Evolutionary conservation across 2,888 invertebrate genomes (phyloP).

Genomic region (Conus canariensis): DNA sequence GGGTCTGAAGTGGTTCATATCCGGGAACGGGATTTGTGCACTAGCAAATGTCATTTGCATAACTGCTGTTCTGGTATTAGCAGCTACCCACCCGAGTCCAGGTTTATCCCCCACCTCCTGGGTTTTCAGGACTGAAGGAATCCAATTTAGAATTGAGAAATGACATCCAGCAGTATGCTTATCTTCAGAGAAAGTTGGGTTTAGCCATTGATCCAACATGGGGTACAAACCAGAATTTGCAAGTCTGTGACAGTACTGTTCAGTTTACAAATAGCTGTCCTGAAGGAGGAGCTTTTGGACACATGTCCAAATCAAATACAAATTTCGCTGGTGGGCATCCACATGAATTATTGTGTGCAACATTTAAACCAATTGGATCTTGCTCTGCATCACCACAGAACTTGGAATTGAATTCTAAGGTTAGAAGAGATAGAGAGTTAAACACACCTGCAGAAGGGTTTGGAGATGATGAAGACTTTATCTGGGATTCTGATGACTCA

Average conservation of each 20-base stretch:
- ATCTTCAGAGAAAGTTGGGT: background rate
- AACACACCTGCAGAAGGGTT: background rate
- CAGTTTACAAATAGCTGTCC: background rate
- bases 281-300: background rate
- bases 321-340: background rate
- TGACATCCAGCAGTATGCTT: background rate
- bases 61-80: background rate
- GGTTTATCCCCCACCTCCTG: background rate
- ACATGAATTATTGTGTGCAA: background rate
- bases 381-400: background rate
- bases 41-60: background rate
- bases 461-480: slow-evolving; percentile 31
- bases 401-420: background rate
- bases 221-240: background rate
- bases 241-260: background rate
- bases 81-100: background rate
- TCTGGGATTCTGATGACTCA: slow-evolving; percentile 36
- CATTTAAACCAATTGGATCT: background rate
- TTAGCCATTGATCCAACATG: background rate
- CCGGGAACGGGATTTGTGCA: background rate
- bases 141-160: background rate
- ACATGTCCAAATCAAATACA: background rate
- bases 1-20: background rate
- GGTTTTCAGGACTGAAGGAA: background rate
- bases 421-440: background rate